Conservation (phyloP, 2,888 invertebrate species). For the Eustalomyia histrio region DNA sequence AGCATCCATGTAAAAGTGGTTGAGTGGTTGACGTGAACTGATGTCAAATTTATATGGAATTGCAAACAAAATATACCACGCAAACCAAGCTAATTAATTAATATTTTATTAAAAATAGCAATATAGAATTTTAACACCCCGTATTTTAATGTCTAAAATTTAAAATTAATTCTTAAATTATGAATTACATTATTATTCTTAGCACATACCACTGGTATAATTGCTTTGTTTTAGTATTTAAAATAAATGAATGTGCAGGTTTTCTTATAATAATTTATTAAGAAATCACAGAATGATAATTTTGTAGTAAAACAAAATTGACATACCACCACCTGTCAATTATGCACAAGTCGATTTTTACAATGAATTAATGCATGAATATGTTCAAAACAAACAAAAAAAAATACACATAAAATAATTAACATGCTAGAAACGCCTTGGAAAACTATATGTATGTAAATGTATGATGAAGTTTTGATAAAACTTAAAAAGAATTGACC, state of each 20-base stretch:
- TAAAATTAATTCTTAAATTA: conserved; percentile 14
- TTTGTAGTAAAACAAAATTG: conserved; percentile 22
- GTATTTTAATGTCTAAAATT: conserved; percentile 4
- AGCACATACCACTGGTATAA: conserved; percentile 50
- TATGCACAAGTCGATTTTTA: conserved; percentile 53
- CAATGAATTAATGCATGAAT: conserved; percentile 48
- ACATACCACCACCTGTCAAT: conserved; percentile 60
- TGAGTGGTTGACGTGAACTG: no score
- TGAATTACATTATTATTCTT: conserved; percentile 46
- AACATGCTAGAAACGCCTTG: conserved; percentile 54
- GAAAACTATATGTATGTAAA: conserved; percentile 47
- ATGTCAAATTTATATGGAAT: no score
- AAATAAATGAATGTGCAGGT: neutral
- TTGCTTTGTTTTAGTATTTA: conserved; percentile 48
- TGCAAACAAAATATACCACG: no score
- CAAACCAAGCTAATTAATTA: no score
- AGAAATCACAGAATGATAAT: conserved; percentile 53
- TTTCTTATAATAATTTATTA: conserved; percentile 54
- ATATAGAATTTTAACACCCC: neutral
- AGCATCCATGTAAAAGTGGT: no score
- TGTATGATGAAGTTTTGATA: conserved; percentile 43
- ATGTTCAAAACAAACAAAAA: neutral
- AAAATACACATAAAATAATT: conserved; percentile 49
- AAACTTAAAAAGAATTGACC: conserved; percentile 10
- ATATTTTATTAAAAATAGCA: no score